Percentiles rank a stretch among this genome's conserved stretches.
Evolutionary conservation across 1,140 invertebrate species (phyloP).

Genomic region (Elymnias hypermnestra): DNA sequence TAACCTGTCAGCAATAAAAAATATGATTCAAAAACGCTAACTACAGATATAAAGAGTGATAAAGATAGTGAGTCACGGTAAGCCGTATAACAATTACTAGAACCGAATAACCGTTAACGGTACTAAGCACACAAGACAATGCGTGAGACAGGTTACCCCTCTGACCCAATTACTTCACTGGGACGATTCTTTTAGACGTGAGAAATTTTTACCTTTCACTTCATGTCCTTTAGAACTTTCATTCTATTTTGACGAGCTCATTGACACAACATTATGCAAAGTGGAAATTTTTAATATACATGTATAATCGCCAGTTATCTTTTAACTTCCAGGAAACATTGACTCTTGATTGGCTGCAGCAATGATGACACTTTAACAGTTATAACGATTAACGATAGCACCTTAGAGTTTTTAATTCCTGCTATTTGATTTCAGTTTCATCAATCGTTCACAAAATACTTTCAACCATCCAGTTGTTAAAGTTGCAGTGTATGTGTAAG

Average conservation of each 20-base stretch:
- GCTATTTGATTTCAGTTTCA: too few relatives aligned
- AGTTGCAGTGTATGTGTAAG: too few relatives aligned
- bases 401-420: too few relatives aligned
- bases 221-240: neutral
- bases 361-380: too few relatives aligned
- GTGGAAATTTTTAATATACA: too few relatives aligned
- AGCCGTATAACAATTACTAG: slow-evolving; percentile 8
- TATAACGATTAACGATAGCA: too few relatives aligned
- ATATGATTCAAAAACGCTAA: neutral
- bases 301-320: too few relatives aligned
- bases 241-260: neutral
- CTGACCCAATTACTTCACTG: slow-evolving; percentile 48
- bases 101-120: slow-evolving; percentile 63
- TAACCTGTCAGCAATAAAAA: neutral
- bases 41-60: slow-evolving; percentile 1
- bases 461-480: too few relatives aligned
- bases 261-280: too few relatives aligned
- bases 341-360: too few relatives aligned
- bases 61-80: slow-evolving; percentile 5
- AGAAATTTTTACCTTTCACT: slow-evolving; percentile 3
- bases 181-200: slow-evolving; percentile 4
- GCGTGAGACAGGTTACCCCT: slow-evolving; percentile 67
- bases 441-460: too few relatives aligned
- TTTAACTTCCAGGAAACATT: too few relatives aligned
- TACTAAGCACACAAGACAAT: slow-evolving; percentile 49